These are phyloP conservation scores for Apis laboriosa DNA, from an alignment of 1,140 invertebrate genomes.

Conservation along the genomic window DNA sequence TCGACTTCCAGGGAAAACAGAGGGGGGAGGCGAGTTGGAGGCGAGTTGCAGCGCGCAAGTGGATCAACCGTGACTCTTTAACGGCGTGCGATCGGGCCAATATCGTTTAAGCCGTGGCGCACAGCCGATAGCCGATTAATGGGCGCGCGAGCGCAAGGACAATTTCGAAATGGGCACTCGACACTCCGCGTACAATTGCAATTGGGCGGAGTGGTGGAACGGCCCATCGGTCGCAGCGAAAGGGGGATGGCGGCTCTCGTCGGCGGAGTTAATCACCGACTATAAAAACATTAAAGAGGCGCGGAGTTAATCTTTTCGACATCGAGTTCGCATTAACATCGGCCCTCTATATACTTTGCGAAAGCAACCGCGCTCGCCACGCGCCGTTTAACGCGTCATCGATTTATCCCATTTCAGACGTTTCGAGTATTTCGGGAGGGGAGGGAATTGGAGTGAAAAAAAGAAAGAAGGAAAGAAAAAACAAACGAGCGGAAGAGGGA, in stretches of 20 bases:
- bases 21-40: no score
- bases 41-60: slow-evolving; percentile 10
- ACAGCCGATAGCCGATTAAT: slow-evolving; percentile 58
- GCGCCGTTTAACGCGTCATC: neutral
- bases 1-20: no score
- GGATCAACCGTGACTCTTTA: slow-evolving; percentile 61
- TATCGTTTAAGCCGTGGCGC: slow-evolving; percentile 59
- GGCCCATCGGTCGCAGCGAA: slow-evolving; percentile 6
- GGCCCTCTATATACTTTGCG: slow-evolving; percentile 38
- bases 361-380: slow-evolving; percentile 21
- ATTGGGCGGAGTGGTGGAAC: slow-evolving; percentile 62
- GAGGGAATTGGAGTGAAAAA: neutral
- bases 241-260: slow-evolving; percentile 25
- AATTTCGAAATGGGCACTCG: slow-evolving; percentile 66
- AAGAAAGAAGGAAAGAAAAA: neutral
- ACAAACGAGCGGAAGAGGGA: neutral
- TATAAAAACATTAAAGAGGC: slow-evolving; percentile 52
- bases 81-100: slow-evolving; percentile 59
- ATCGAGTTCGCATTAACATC: slow-evolving; percentile 29
- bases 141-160: slow-evolving; percentile 59
- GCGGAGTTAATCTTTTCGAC: slow-evolving; percentile 49
- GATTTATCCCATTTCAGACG: slow-evolving; percentile 19
- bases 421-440: neutral
- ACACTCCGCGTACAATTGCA: slow-evolving; percentile 63
- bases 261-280: slow-evolving; percentile 41